Base-by-base conservation (phyloP, 2,888 invertebrate species). In the Eremobia ochroleuca region DNA sequence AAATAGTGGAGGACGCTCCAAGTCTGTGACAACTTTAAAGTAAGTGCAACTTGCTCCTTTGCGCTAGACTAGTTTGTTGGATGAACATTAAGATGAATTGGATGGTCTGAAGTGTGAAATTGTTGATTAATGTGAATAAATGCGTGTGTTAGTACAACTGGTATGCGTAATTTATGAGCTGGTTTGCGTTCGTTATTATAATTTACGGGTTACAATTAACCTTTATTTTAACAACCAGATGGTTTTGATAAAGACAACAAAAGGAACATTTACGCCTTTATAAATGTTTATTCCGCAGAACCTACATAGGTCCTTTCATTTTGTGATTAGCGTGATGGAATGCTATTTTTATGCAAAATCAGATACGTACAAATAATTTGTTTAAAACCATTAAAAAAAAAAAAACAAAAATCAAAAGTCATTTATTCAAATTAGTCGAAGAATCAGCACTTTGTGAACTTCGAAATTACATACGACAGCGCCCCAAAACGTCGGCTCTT, bases 1-100 rank as follows among this genome's bases (percentile, higher is more conserved):
- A 76, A 84, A 80, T 79, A 58, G 67, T 31, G 46, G 6, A 66
- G 68, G 62, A 37, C 55, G 43, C 68, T 70, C 25, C 62, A 55
- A 82, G 69, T 73, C 28, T 52, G 64, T 52, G 65, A 64, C 52
- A 82, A 75, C 69, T 73, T 71, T 76, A 34, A 77, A 82, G 79
- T 85, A 73, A 68, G 59, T 76, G 71, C 64, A 87, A 83, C 61
- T 85, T 78, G 73, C 37, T 73, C 61, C 59, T 73, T 6, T 13
- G 52, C 11, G 28, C 61, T 81, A 58, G 28, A 69, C 61, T 73
- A 69, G 62, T 73, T 77, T 25, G 37, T 43, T 40, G 37, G 37
- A 70, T 52, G 76, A 66, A 85, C 68, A 72, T 82, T 68, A 77
- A 82, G 75, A 73, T 74, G 75, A 81, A 83, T 85, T 73, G 81